Evolutionary conservation across 2,888 invertebrate genomes (phyloP), one percentile per base, ranked within the genome.

Genomic region (Cataglyphis cursor): DNA sequence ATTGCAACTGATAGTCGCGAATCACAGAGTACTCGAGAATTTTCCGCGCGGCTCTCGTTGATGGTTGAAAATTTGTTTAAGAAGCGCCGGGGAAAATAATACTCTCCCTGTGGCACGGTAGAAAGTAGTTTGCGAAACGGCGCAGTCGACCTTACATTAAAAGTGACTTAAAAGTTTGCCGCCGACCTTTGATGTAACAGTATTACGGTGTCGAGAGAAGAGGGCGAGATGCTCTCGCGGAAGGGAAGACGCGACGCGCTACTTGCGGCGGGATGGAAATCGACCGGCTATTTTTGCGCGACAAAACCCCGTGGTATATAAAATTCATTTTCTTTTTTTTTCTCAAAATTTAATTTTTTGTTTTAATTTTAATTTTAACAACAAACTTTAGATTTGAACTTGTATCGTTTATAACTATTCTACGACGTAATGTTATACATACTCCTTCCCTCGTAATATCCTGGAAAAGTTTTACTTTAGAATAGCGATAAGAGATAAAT

Each of bases 131-230:
- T 80, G 78, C 78, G 72, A 35, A 72, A 18, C 68, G 15, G 76
- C 35, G 41, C 76, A 80, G 78, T 72, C 48, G 72, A 72, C 48
- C 59, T 80, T 80, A 80, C 78, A 61, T 80, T 59, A 61, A 80
- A 80, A 80, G 78, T 80, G 78, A 80, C 78, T 80, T 80, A 72
- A 80, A 80, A 80, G 78, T 80, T 80, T 72, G n/a, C 66, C 76
- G 57, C 76, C 21, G 54, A 35, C 48, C 78, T 80, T 80, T 80
- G 44, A 70, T 48, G 72, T 80, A 80, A 80, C 44, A 44, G 59
- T 72, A 72, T 80, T 80, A 80, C 35, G 28, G 21, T 9, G 28
- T 3, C 38, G 24, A 6, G 10, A 35, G 15, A 51, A n/a, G 24
- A 48, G 15, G 18, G 54, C 21, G 64, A 54, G 81, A 74, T 12